Base-by-base conservation (phyloP, 1,140 invertebrate genomes). In the Nebria ingens region DNA sequence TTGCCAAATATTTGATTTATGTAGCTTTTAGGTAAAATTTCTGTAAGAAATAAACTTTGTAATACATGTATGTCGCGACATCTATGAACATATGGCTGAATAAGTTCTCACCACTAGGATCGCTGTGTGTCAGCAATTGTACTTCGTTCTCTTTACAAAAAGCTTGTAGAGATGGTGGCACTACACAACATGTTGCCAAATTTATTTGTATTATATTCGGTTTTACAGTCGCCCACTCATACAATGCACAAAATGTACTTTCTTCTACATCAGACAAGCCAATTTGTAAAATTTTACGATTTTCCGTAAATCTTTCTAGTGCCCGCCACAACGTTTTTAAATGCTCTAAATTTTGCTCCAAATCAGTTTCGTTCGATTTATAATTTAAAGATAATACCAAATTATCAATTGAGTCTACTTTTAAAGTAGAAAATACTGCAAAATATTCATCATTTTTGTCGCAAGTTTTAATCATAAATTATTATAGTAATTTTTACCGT, bases 191-290 rank as follows among this genome's bases (percentile, higher is more conserved):
- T 2, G 87, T 88, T 1, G 92, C 86, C 51, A 98, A 78, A 75
- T 95, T 97, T 57, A 98, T 94, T 76, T 99, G 95, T 59, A 96
- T 86, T 55, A 96, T 93, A 59, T 80, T 82, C 15, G 95, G 95
- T 63, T 92, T 91, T 1, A 93, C 85, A 59, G 77, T 76, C n/a
- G 89, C 84, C 76, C 81, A 84, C 13, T 85, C 76, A 72, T 90
- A 85, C 0, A 97, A 72, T 56, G 84, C 73, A 29, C 85, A 79
- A 51, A 98, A 86, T 21, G 83, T 79, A 2, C 79, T 75, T 23
- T 87, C 86, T 62, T 91, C 87, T n/a, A 97, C 76, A 73, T 97
- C 93, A 42, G 89, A 86, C 11, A 97, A 80, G 15, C 94, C 94
- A 58, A 95, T 74, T 62, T 86, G 85, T 2, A 76, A 76, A 19